Evolutionary conservation across 2,888 invertebrate genomes (phyloP).

Genomic region (Parthenolecanium corni): DNA sequence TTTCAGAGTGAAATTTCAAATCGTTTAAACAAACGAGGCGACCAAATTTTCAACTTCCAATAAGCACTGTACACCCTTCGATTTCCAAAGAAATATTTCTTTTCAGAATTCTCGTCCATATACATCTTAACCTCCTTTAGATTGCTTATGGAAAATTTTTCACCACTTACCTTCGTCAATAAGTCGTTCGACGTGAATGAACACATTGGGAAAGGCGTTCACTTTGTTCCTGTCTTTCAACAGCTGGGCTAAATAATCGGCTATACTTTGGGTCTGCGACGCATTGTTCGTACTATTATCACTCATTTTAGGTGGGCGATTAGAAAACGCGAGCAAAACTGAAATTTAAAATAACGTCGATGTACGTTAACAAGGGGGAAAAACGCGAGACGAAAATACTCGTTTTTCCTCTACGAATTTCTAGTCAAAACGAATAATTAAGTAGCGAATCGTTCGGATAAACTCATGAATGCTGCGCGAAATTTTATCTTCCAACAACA

Average conservation of each 20-base stretch:
- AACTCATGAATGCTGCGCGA: conserved; percentile 10
- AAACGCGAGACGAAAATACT: not conserved
- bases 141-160: too few relatives aligned
- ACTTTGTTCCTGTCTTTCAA: conserved; percentile 99
- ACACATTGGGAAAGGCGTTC: conserved; percentile 98
- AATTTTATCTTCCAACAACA: not conserved
- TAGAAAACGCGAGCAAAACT: not conserved
- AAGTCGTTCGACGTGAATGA: conserved; percentile 96
- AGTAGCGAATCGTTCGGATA: not conserved
- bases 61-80: too few relatives aligned
- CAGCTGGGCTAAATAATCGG: conserved; percentile 99
- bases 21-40: too few relatives aligned
- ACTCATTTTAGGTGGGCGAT: conserved; percentile 10
- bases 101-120: too few relatives aligned
- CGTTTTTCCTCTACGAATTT: not conserved
- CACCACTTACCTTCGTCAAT: conserved; percentile 99
- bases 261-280: conserved; percentile 80
- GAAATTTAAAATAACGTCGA: not conserved
- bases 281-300: conserved; percentile 17
- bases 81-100: too few relatives aligned
- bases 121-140: too few relatives aligned
- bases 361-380: not conserved
- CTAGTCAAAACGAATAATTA: conserved; percentile 17
- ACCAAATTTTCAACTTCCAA: too few relatives aligned
- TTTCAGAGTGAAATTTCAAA: too few relatives aligned